Evolutionary conservation across 2,797 vertebrate genomes (phyloP).

Genomic region (Enteromius afrohamiltoni): DNA sequence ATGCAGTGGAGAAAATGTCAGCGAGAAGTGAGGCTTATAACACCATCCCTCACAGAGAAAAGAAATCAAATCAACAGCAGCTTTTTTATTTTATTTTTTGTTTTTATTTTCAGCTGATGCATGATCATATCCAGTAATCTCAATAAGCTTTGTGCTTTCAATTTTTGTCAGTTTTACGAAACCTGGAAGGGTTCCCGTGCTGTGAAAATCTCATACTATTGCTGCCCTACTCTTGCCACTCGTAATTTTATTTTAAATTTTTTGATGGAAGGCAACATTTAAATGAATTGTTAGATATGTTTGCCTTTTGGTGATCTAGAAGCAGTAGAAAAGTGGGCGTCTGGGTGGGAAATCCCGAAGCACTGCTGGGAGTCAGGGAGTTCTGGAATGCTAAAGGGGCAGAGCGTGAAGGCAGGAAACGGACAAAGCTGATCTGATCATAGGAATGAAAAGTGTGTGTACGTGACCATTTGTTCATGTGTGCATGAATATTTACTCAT

Average conservation of each 20-base stretch:
- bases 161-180: background rate
- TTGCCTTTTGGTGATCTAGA: constrained; percentile 7
- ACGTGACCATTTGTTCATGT: constrained; percentile 28
- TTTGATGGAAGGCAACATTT: background rate
- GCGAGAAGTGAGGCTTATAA: background rate
- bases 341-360: constrained; percentile 37
- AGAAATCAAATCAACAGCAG: background rate
- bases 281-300: constrained; percentile 1
- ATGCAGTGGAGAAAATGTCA: background rate
- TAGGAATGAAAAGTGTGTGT: constrained; percentile 49
- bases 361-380: constrained; percentile 45
- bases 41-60: too few species aligned
- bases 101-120: background rate
- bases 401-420: constrained; percentile 49
- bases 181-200: background rate
- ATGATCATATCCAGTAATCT: background rate
- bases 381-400: constrained; percentile 40
- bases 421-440: constrained; percentile 51
- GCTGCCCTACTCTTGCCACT: background rate
- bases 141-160: background rate
- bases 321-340: constrained; percentile 32
- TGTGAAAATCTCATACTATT: background rate
- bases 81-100: background rate
- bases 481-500: constrained; percentile 4
- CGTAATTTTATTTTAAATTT: background rate